Evolutionary conservation across 2,797 vertebrate genomes (phyloP), one percentile per base, ranked within the genome.

Genomic region (Coendou prehensilis): DNA sequence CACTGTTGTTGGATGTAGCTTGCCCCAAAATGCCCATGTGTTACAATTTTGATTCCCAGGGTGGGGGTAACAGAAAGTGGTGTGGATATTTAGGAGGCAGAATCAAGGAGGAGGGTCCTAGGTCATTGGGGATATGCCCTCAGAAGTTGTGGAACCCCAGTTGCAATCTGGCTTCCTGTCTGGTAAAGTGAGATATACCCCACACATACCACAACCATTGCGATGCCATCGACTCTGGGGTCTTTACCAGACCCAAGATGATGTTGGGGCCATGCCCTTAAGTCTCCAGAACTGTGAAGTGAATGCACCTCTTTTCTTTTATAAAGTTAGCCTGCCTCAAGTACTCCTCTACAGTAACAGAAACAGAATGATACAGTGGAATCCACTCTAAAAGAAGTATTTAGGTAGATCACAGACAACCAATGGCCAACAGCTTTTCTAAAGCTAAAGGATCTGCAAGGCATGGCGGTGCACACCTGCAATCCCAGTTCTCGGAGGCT

Each of bases 391-490:
- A 69, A 87, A 87, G 67, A 14, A 67, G 10, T 41, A 45, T 63
- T 87, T 61, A 67, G 26, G 20, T 71, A 86, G 75, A 71, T 83
- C 75, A 84, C 64, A 45, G 76, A 56, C 2, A 37, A 37, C 18
- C 63, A 59, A 41, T 14, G 57, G 57, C 30, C 37, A 9, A 26
- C 26, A 41, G 18, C n/a, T 87, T 91, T 84, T 92, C 75, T 91
- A 97, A 97, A 69, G 33, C 86, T 91, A 28, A 23, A 47, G 37
- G 73, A 75, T 75, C 69, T 71, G 17, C 67, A 8, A 4, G 20
- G n/a, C 8, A 71, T 41, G 18, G n/a, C n/a, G 10, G n/a, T 41
- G 17, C 67, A 41, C n/a, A 41, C n/a, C n/a, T 71, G 67, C 47
- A 71, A 71, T 37, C n/a, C n/a, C n/a, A 22, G 67, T 18, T 4